Percentiles rank a stretch among this genome's conserved stretches.
These are phyloP conservation scores for Hestina assimilis DNA, from an alignment of 1,140 invertebrate species.

Conservation along the genomic window DNA sequence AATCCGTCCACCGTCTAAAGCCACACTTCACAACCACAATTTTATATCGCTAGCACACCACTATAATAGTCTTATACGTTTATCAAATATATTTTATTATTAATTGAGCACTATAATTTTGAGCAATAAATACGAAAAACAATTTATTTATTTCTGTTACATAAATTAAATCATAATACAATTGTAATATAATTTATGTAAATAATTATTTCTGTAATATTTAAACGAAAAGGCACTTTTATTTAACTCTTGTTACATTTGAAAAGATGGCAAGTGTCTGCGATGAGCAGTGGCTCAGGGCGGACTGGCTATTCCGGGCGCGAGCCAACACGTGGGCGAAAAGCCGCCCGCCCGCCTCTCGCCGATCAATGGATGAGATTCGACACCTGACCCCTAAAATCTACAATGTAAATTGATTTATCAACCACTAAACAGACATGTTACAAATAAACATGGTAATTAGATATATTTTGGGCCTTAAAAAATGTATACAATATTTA, in stretches of 20 bases:
- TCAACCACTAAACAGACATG: conserved; percentile 8
- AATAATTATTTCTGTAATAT: conserved; percentile 6
- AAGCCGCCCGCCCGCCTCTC: conserved; percentile 52
- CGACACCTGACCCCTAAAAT: conserved; percentile 56
- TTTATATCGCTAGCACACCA: conserved; percentile 16
- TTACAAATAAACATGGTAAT: too few species aligned
- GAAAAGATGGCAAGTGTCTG: conserved; percentile 29
- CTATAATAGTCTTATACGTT: not conserved
- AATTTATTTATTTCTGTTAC: not conserved
- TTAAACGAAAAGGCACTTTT: conserved; percentile 32
- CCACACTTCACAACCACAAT: conserved; percentile 34
- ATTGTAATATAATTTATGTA: not conserved
- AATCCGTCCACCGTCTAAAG: conserved; percentile 5
- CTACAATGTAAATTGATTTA: conserved; percentile 21
- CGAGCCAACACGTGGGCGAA: conserved; percentile 68
- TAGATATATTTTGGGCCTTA: too few species aligned
- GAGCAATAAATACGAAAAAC: conserved; percentile 3
- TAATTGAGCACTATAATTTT: conserved; percentile 18
- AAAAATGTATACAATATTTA: too few species aligned
- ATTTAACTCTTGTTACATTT: conserved; percentile 18
- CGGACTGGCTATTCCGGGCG: conserved; percentile 70
- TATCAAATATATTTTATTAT: conserved; percentile 2
- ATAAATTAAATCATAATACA: not conserved
- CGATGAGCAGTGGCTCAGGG: conserved; percentile 43
- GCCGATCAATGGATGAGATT: conserved; percentile 68